phyloP scores from a whole-genome alignment of 2,888 invertebrate genomes.

The Catocala fraxini region DNA sequence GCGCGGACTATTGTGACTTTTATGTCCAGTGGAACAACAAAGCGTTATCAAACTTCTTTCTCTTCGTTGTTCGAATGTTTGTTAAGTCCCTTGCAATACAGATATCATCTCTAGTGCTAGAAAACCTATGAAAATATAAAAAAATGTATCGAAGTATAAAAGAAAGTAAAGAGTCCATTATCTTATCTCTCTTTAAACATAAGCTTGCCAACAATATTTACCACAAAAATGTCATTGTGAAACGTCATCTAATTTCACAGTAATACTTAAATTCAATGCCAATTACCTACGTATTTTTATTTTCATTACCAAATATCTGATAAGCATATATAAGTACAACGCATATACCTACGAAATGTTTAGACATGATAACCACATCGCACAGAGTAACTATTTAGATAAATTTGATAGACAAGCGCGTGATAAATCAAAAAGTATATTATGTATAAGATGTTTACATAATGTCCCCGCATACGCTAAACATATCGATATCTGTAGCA shows the following conservation, averaged over 20 bases:
- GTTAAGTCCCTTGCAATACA: no score
- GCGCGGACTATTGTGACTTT: no score
- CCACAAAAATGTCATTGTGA: background rate
- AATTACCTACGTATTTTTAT: slow-evolving; percentile 4
- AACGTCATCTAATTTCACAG: background rate
- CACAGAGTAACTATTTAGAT: background rate
- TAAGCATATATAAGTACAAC: slow-evolving; percentile 10
- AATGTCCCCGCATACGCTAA: background rate
- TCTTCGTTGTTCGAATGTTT: no score
- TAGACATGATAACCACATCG: background rate
- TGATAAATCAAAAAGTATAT: background rate
- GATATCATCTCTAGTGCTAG: no score
- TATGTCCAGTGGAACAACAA: no score
- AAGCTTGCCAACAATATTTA: no score
- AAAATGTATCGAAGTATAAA: no score
- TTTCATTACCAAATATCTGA: slow-evolving; percentile 16
- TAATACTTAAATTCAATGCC: slow-evolving; percentile 18
- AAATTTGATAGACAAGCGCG: background rate
- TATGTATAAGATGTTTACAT: background rate
- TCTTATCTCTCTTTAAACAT: no score
- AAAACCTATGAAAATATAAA: no score
- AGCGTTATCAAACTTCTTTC: no score
- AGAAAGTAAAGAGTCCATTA: no score
- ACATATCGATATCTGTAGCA: background rate
- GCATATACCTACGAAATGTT: slow-evolving; percentile 14